Evolutionary conservation across 2,797 vertebrate genomes (phyloP).

Genomic region (Halcyon leucocephala): DNA sequence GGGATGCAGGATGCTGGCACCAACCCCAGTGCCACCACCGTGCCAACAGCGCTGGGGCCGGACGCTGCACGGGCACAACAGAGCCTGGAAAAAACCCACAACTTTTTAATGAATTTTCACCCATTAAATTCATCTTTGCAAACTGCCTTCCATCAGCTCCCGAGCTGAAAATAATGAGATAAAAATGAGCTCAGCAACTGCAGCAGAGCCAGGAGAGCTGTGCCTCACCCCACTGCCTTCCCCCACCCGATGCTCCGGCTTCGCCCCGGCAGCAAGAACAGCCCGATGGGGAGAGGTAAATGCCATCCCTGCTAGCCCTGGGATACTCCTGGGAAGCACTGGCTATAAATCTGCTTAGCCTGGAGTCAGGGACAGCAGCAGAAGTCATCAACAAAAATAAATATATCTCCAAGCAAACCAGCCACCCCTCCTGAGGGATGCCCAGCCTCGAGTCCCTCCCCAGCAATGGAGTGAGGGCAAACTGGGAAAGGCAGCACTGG

Average conservation of each 20-base stretch:
- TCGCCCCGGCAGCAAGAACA: not conserved
- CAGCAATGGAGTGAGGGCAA: accelerated
- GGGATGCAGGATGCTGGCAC: not conserved
- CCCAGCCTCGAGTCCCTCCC: not conserved
- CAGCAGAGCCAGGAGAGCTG: not conserved
- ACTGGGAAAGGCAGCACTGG: not conserved
- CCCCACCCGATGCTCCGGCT: not conserved
- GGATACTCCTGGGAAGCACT: constrained; percentile 26
- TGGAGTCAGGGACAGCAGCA: not conserved
- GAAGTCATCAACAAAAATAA: not conserved
- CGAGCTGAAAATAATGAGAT: constrained; percentile 42
- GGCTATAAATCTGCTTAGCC: constrained; percentile 32
- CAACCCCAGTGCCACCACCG: accelerated
- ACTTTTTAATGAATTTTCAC: constrained; percentile 33
- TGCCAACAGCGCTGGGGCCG: not conserved
- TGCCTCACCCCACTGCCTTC: not conserved
- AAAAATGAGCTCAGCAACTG: constrained; percentile 10
- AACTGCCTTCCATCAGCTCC: constrained; percentile 35
- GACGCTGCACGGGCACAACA: not conserved
- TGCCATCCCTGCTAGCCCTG: not conserved
- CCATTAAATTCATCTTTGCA: constrained; percentile 27
- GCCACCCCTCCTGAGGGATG: not conserved
- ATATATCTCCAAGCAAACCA: not conserved
- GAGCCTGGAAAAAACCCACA: not conserved
- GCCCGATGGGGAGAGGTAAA: not conserved